Evolutionary conservation across 2,113 vertebrate species (phyloP), one percentile per base, ranked within the genome.

Genomic region (Chloropsis hardwickii): DNA sequence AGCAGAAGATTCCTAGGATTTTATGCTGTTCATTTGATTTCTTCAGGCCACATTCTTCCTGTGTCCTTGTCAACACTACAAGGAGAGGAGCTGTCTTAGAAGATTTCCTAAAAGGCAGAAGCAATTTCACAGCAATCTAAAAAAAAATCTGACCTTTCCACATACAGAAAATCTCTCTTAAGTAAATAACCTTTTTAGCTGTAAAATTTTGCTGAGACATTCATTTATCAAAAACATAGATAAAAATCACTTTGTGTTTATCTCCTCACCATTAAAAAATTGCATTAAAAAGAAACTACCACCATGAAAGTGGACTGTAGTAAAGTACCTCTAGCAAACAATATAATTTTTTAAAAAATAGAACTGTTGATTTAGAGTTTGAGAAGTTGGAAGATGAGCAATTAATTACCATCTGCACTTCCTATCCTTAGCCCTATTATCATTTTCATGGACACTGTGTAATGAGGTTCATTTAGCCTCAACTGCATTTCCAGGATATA

Each of bases 141-240:
- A 95, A 97, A 37, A 97, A 97, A 98, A 98, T 96, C 98, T 99
- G 98, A 99, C 98, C 98, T 99, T 99, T 99, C 97, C 97, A 97
- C 96, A 95, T 93, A 94, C 94, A 96, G 94, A 98, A 97, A 97
- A 98, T 98, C 97, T 98, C 98, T 98, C 98, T 98, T 98, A 98
- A 98, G 98, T 98, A 98, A 99, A 98, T 98, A 99, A 98, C 97
- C 95, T 98, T 98, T 98, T 98, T 97, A 98, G 96, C 98, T 97
- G 98, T 97, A 98, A 98, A 98, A 98, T 98, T 97, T 98, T 90
- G 95, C 97, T 96, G 96, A 96, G 82, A 91, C 97, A 96, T 97
- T 98, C 96, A 97, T 97, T 98, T 97, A 96, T 98, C 96, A 97
- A 97, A 96, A 95, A 80, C 91, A 73, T 20, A 96, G 97, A 98